Evolutionary conservation across 2,113 vertebrate genomes (phyloP).

Genomic region (Astur gentilis): DNA sequence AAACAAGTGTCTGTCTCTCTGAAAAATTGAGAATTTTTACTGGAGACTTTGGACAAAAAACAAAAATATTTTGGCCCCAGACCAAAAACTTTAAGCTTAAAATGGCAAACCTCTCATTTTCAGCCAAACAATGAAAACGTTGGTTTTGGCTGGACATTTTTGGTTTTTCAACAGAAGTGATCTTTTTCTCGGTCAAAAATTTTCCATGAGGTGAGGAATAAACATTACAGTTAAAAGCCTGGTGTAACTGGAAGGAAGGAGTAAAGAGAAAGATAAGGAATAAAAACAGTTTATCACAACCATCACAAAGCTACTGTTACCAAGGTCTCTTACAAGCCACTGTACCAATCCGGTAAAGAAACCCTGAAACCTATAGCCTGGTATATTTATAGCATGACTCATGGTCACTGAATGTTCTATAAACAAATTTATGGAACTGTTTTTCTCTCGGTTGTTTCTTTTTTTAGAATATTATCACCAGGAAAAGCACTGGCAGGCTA

Average conservation of each 20-base stretch:
- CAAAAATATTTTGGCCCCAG: constrained; percentile 33
- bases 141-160: constrained; percentile 65
- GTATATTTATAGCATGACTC: constrained; percentile 70
- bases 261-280: constrained; percentile 29
- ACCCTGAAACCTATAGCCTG: constrained; percentile 59
- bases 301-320: constrained; percentile 34
- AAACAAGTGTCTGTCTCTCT: constrained; percentile 42
- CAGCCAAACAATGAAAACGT: constrained; percentile 56
- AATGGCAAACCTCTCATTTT: constrained; percentile 62
- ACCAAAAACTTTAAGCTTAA: constrained; percentile 39
- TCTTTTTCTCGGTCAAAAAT: constrained; percentile 53
- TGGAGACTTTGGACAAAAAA: constrained; percentile 41
- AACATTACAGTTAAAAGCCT: not conserved
- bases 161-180: constrained; percentile 44
- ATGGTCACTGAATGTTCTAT: constrained; percentile 68
- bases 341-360: not conserved
- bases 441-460: constrained; percentile 59
- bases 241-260: constrained; percentile 16
- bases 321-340: constrained; percentile 34
- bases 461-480: constrained; percentile 45
- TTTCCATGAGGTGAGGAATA: constrained; percentile 65
- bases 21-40: constrained; percentile 50
- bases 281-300: constrained; percentile 42
- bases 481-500: not conserved
- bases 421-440: constrained; percentile 74